A percentile compares a stretch with the other conserved stretches of the same genome.
These are phyloP conservation scores for Anthrax anthrax DNA, from an alignment of 2,888 invertebrate species.

Conservation along the genomic window DNA sequence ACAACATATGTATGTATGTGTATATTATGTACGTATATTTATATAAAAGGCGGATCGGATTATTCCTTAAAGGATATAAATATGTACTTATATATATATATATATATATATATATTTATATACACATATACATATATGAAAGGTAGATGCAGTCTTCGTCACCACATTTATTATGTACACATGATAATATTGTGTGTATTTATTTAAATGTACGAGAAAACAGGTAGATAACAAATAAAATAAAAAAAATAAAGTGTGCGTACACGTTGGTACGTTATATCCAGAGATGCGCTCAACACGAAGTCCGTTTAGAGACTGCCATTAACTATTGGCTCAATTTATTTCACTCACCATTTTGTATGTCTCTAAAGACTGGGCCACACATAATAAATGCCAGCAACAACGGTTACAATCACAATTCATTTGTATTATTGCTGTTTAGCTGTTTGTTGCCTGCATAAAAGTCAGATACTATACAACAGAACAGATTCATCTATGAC, in stretches of 20 bases:
- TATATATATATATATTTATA: background rate
- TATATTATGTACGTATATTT: background rate
- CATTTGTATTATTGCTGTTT: too few species aligned
- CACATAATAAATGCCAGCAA: background rate
- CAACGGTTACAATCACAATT: background rate
- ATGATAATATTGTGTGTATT: too few species aligned
- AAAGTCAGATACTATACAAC: too few species aligned
- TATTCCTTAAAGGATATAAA: too few species aligned
- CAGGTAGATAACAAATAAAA: background rate
- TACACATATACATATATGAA: background rate
- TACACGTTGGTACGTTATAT: slow-evolving; percentile 8
- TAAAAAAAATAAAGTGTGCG: background rate
- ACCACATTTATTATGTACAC: too few species aligned
- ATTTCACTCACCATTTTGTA: slow-evolving; percentile 7
- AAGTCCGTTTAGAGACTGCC: slow-evolving; percentile 37
- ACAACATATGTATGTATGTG: background rate
- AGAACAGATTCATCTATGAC: too few species aligned
- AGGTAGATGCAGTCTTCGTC: too few species aligned
- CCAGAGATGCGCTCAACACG: slow-evolving; percentile 35
- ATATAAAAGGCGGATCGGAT: too few species aligned
- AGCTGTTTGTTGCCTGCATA: too few species aligned
- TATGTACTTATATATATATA: background rate
- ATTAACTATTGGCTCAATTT: slow-evolving; percentile 25
- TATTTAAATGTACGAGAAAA: background rate
- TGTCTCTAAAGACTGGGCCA: slow-evolving; percentile 4